These are phyloP conservation scores for Drosophila lini DNA, from an alignment of 1,140 invertebrate genomes.

Conservation along the genomic window DNA sequence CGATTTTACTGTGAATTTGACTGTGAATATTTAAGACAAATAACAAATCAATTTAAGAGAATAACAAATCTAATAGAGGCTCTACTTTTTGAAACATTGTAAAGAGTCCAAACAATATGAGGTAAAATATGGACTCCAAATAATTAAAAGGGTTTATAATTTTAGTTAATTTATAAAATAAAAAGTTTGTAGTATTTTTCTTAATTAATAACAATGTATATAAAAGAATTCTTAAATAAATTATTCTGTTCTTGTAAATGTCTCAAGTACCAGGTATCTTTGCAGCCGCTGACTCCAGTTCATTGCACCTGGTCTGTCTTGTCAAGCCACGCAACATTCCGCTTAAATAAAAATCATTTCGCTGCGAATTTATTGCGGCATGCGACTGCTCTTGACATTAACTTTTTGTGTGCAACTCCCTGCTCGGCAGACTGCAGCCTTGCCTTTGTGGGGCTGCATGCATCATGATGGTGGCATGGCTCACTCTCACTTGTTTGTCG, in stretches of 20 bases:
- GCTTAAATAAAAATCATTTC: slow-evolving; percentile 77
- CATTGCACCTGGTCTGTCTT: slow-evolving; percentile 6
- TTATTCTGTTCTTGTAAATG: background rate
- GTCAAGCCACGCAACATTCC: slow-evolving; percentile 44
- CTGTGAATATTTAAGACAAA: background rate
- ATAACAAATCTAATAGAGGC: too few relatives aligned
- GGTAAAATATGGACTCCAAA: too few relatives aligned
- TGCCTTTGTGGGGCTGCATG: slow-evolving; percentile 24
- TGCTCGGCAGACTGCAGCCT: background rate
- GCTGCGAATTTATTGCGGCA: slow-evolving; percentile 66
- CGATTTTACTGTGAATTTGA: background rate
- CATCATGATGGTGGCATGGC: slow-evolving; percentile 19
- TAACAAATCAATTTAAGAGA: background rate
- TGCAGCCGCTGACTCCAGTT: background rate
- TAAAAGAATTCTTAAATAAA: background rate
- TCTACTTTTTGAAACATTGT: too few relatives aligned
- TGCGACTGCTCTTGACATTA: slow-evolving; percentile 66
- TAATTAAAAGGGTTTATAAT: too few relatives aligned
- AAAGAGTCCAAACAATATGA: too few relatives aligned
- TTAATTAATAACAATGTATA: too few relatives aligned
- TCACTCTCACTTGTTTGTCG: slow-evolving; percentile 57
- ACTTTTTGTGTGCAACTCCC: slow-evolving; percentile 41
- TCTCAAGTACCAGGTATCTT: background rate
- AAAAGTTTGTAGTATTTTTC: too few relatives aligned
- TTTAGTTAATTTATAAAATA: too few relatives aligned